Percentiles rank a stretch among this genome's conserved stretches.
Conservation (phyloP, 2,888 invertebrate genomes). For the Perizoma affinitatum region DNA sequence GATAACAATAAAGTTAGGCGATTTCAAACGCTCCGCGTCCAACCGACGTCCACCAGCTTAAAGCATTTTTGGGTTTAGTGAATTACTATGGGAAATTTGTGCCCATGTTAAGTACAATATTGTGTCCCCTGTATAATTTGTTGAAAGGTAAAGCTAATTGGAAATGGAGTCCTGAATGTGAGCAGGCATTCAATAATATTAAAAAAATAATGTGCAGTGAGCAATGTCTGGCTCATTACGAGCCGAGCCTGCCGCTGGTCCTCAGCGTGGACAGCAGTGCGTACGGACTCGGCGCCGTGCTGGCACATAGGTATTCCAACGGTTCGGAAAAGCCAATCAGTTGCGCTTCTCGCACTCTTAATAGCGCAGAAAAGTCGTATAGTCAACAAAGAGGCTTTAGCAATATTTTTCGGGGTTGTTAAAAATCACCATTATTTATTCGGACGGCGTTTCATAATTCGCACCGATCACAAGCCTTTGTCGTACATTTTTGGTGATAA, state of each 20-base stretch:
- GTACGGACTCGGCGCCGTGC: too few species aligned
- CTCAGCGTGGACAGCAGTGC: too few species aligned
- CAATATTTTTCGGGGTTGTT: constrained; percentile 1
- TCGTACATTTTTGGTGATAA: constrained; percentile 47
- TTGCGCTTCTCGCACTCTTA: too few species aligned
- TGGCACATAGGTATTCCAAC: too few species aligned
- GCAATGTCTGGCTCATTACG: too few species aligned
- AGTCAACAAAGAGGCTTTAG: background rate
- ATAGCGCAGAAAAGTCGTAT: too few species aligned
- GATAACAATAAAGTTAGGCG: constrained; percentile 9
- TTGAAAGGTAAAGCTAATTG: background rate
- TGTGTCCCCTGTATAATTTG: constrained; percentile 1
- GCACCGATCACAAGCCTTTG: constrained; percentile 61
- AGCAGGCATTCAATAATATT: background rate
- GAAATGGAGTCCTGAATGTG: constrained; percentile 1
- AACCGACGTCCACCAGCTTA: constrained; percentile 8
- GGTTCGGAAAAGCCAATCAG: too few species aligned
- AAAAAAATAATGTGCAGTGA: background rate
- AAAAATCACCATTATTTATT: constrained; percentile 1
- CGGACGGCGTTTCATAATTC: constrained; percentile 3
- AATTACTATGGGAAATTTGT: constrained; percentile 12
- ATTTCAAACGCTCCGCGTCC: constrained; percentile 9
- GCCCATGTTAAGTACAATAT: constrained; percentile 3
- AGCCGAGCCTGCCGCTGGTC: too few species aligned
- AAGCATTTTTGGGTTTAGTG: constrained; percentile 3